phyloP scores from a whole-genome alignment of 2,888 invertebrate species.

The Himalopsyche tibetana region DNA sequence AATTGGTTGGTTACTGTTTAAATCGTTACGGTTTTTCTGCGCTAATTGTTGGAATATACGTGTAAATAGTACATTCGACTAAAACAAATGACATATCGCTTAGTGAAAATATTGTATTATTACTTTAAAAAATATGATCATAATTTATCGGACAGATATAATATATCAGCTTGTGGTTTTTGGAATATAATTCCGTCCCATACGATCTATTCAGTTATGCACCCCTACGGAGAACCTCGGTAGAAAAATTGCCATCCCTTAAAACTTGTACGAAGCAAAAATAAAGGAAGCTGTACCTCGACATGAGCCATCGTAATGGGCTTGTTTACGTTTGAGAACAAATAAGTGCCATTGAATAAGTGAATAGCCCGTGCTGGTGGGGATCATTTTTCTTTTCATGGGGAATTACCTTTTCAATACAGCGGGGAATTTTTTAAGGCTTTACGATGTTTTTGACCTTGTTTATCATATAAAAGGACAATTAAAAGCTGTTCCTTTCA shows the following conservation, averaged over 20 bases:
- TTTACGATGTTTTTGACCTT: constrained; percentile 23
- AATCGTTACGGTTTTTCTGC: no score
- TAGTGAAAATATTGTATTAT: no score
- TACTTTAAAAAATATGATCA: no score
- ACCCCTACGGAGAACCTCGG: not conserved
- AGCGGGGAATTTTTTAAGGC: constrained; percentile 7
- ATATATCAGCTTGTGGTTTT: not conserved
- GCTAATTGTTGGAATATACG: no score
- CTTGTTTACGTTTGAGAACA: constrained; percentile 58
- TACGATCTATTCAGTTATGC: constrained; percentile 7
- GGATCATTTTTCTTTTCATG: constrained; percentile 43
- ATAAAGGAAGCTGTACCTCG: constrained; percentile 44
- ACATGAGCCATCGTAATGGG: constrained; percentile 54
- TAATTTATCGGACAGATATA: not conserved
- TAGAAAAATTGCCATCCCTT: constrained; percentile 37
- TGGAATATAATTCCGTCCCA: not conserved
- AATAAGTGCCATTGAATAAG: constrained; percentile 60
- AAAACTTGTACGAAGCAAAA: constrained; percentile 45
- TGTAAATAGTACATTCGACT: no score
- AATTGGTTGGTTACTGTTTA: no score
- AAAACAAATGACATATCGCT: no score
- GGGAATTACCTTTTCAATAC: not conserved
- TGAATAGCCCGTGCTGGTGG: constrained; percentile 48
- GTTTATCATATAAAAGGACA: constrained; percentile 15
- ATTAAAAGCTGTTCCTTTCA: constrained; percentile 31